A percentile compares a stretch with the other conserved stretches of the same genome.
phyloP scores from a whole-genome alignment of 2,113 vertebrate genomes.

The Eretmochelys imbricata region DNA sequence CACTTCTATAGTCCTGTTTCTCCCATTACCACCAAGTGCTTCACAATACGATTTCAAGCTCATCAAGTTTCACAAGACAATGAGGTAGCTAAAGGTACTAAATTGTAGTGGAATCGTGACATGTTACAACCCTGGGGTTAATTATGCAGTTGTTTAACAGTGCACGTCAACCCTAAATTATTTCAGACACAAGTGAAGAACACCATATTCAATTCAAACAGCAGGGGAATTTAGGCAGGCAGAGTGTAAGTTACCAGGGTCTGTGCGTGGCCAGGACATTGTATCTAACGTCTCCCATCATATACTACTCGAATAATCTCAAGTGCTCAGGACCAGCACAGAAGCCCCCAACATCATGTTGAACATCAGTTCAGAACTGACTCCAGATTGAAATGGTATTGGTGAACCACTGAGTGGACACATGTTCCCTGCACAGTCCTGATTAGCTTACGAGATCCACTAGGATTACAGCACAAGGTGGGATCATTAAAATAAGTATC shows the following conservation, averaged over 20 bases:
- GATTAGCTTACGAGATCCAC: neutral
- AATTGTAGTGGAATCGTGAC: neutral
- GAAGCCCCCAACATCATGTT: fast-evolving
- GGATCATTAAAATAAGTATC: too few relatives aligned
- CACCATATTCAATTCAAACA: neutral
- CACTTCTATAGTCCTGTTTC: neutral
- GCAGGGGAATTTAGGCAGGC: neutral
- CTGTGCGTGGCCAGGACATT: neutral
- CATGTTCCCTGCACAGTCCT: neutral
- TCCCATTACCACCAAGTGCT: neutral
- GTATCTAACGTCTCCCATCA: neutral
- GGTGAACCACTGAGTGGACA: neutral
- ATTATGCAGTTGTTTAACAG: neutral
- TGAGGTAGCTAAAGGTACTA: neutral
- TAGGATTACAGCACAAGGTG: neutral
- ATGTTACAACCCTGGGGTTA: neutral
- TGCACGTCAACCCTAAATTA: neutral
- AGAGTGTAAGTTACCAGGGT: neutral
- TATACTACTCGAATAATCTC: neutral
- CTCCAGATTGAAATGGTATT: neutral
- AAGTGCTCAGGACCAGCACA: neutral
- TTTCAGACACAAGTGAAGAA: neutral
- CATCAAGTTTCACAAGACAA: neutral
- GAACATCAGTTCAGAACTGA: neutral
- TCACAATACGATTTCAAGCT: neutral